Base-by-base conservation (phyloP, 1,140 invertebrate genomes). In the Polypedilum vanderplanki region DNA sequence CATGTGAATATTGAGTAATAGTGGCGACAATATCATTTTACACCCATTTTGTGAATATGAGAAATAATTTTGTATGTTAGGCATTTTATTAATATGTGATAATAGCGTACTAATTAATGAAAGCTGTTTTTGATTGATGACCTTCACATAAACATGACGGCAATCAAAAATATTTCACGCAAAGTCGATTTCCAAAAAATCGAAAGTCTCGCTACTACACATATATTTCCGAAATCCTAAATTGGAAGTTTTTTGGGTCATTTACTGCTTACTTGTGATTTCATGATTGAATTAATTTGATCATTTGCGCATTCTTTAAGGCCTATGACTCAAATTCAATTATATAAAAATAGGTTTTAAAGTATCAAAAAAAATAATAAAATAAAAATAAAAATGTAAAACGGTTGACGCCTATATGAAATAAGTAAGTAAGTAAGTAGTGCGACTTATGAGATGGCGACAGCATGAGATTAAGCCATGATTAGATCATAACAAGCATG, bases 1-100 rank as follows among this genome's bases (percentile, higher is more conserved):
- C 40, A n/a, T n/a, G n/a, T 41, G 10, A 46, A 46, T 10, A 46
- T 57, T 57, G 46, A n/a, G 12, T 4, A 57, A 57, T 57, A 33
- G 1, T 3, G 24, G 24, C 24, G n/a, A 57, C n/a, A 57, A 57
- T 57, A 57, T 12, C 46, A 57, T 57, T 57, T 57, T 4, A 57
- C 46, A 33, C 24, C 24, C 24, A 33, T n/a, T n/a, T n/a, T n/a
- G n/a, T n/a, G n/a, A n/a, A n/a, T n/a, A n/a, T n/a, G 5, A 33
- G 46, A 57, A 57, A 57, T 8, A 57, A 12, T 12, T 12, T n/a
- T 57, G 46, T 57, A 12, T 15, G 12, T 57, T n/a, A 15, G 46
- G n/a, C 46, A 57, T n/a, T 57, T 57, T 57, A n/a, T 57, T 57
- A 57, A 57, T 57, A 57, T 57, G 46, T 57, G 46, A 57, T 57